phyloP scores from a whole-genome alignment of 2,888 invertebrate genomes.

The Ormyrus pomaceus region DNA sequence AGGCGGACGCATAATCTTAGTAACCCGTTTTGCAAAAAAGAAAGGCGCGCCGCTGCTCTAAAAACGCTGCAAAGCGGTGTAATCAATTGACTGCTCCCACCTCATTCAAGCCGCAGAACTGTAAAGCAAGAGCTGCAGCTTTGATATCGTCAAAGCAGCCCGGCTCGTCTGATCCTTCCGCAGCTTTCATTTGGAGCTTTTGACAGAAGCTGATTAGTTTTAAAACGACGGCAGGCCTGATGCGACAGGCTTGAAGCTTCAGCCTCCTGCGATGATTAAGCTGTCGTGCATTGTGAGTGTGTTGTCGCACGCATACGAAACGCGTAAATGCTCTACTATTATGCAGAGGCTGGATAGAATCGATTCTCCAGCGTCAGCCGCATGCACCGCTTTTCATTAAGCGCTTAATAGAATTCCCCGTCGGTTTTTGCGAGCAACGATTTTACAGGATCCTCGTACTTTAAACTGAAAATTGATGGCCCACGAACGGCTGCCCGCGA shows the following conservation, averaged over 20 bases:
- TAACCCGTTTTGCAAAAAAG: no score
- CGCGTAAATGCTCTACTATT: constrained; percentile 12
- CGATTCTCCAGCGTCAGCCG: constrained; percentile 51
- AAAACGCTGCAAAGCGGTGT: no score
- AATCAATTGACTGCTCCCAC: no score
- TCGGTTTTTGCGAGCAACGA: neutral
- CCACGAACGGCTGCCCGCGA: no score
- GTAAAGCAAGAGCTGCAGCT: no score
- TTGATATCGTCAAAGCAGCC: neutral
- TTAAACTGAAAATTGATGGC: constrained; percentile 11
- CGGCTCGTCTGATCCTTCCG: constrained; percentile 38
- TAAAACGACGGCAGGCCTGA: constrained; percentile 52
- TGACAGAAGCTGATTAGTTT: constrained; percentile 63
- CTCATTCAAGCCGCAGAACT: no score
- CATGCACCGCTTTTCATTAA: constrained; percentile 48
- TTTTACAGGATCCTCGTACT: constrained; percentile 3
- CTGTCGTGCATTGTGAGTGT: constrained; percentile 28
- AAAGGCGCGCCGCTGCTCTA: no score
- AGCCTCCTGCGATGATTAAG: constrained; percentile 17
- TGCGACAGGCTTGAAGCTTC: neutral
- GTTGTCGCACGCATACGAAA: neutral
- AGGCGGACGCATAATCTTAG: no score
- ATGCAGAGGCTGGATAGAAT: constrained; percentile 6
- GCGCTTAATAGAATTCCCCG: constrained; percentile 56
- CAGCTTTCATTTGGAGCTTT: constrained; percentile 43